Conservation (phyloP, 1,140 invertebrate species). For the Dryas iulia region DNA sequence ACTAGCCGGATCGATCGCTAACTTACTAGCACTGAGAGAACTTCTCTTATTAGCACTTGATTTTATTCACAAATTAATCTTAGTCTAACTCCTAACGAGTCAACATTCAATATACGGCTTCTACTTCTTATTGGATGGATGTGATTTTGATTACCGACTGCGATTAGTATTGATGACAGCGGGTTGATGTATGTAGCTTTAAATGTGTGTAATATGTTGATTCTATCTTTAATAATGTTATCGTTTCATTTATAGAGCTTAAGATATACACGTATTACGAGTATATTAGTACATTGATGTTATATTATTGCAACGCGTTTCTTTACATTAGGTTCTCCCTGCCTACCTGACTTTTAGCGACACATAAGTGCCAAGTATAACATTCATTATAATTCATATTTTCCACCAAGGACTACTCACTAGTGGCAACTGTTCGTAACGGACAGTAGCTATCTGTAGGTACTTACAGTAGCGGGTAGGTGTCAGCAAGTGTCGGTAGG, state of each 20-base stretch:
- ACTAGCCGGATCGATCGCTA: constrained; percentile 27
- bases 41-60: constrained; percentile 18
- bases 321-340: no score
- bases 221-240: no score
- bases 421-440: no score
- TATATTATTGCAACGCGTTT: no score
- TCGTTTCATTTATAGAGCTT: no score
- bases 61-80: constrained; percentile 16
- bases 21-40: background rate
- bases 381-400: no score
- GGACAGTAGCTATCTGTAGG: background rate
- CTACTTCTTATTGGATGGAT: background rate
- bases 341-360: no score
- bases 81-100: background rate
- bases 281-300: no score
- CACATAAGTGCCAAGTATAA: no score
- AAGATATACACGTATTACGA: no score
- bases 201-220: no score
- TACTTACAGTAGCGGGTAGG: background rate
- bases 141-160: background rate
- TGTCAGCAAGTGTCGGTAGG: background rate
- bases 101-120: background rate
- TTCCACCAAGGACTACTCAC: no score
- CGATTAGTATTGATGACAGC: background rate
- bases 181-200: background rate